These are phyloP conservation scores for Neopipo cinnamomea DNA, from an alignment of 2,113 vertebrate species.

Conservation along the genomic window DNA sequence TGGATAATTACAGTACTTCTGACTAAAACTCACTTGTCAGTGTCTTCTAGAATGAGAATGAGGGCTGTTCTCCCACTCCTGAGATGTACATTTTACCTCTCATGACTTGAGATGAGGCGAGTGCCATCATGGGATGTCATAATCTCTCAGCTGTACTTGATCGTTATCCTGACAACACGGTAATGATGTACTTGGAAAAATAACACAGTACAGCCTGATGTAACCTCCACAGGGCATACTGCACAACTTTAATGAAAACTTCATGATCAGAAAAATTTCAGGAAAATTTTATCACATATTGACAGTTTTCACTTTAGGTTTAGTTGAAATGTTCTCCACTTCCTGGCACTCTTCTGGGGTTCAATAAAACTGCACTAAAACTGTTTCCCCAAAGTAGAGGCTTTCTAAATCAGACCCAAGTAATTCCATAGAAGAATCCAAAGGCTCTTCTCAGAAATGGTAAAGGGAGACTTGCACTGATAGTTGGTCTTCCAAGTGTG, in stretches of 20 bases:
- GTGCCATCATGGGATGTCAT: background rate
- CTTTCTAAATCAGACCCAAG: background rate
- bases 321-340: background rate
- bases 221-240: background rate
- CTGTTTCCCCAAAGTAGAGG: background rate
- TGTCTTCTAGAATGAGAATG: slow-evolving; percentile 16
- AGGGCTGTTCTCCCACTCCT: background rate
- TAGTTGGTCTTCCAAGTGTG: background rate
- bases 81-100: background rate
- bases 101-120: background rate
- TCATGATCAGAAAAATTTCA: background rate
- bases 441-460: background rate
- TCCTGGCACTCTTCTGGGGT: background rate
- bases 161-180: background rate
- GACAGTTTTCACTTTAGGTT: background rate
- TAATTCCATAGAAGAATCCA: background rate
- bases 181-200: background rate
- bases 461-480: background rate
- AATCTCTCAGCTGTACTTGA: background rate
- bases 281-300: background rate
- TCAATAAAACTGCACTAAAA: background rate
- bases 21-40: background rate
- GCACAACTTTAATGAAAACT: background rate
- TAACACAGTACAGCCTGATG: background rate
- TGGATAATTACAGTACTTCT: slow-evolving; percentile 32